phyloP scores from a whole-genome alignment of 2,797 vertebrate species.

The Psittacula derbiana region DNA sequence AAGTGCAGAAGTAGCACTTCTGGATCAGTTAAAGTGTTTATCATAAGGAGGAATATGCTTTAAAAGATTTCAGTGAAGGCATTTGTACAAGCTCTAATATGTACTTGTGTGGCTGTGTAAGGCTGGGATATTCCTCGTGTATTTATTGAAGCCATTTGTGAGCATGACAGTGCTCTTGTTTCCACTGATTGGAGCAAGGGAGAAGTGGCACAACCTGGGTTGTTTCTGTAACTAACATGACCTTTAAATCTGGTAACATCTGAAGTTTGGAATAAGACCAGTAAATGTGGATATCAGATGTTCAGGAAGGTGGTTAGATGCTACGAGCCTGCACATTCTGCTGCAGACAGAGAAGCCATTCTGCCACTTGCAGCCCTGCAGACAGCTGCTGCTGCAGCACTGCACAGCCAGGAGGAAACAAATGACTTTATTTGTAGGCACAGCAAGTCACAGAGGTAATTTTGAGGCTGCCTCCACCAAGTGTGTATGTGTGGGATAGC shows the following conservation, averaged over 20 bases:
- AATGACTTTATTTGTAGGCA: neutral
- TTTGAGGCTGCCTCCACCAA: neutral
- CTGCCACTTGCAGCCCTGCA: neutral
- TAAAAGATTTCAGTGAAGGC: neutral
- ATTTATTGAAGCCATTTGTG: neutral
- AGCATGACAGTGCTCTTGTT: neutral
- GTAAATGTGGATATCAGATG: neutral
- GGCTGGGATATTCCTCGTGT: neutral
- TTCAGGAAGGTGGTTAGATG: neutral
- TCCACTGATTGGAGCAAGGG: neutral
- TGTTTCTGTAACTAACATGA: neutral
- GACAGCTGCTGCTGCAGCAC: neutral
- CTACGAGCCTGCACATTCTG: neutral
- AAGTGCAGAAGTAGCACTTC: neutral
- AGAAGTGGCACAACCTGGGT: neutral
- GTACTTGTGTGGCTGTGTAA: neutral
- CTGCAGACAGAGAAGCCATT: neutral
- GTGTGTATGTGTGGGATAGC: neutral
- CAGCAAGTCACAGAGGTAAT: neutral
- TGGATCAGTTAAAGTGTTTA: neutral
- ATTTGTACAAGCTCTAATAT: neutral
- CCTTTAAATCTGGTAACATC: neutral
- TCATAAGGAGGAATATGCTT: neutral
- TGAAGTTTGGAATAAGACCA: neutral
- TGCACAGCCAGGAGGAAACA: neutral